A percentile compares a stretch with the other conserved stretches of the same genome.
Evolutionary conservation across 1,140 invertebrate genomes (phyloP).

Genomic region (Gyrodactylus salaris): DNA sequence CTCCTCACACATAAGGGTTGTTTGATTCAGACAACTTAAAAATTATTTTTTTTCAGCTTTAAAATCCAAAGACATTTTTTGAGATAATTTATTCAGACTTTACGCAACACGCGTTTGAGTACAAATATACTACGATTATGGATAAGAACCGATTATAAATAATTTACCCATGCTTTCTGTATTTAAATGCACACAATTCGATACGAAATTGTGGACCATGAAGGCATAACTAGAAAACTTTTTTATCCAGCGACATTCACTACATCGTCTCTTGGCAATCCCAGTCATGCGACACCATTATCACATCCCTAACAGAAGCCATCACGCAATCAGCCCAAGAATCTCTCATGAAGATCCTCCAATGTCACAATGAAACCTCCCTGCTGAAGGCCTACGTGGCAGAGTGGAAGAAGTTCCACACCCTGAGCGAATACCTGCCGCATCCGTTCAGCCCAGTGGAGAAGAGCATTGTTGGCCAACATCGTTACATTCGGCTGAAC

Average conservation of each 20-base stretch:
- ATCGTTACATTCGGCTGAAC: slow-evolving; percentile 19
- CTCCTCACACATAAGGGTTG: too few species aligned
- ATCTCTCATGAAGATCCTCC: slow-evolving; percentile 32
- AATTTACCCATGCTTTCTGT: too few species aligned
- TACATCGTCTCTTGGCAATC: background rate
- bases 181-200: too few species aligned
- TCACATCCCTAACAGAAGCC: background rate
- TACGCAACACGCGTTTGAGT: too few species aligned
- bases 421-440: slow-evolving; percentile 73
- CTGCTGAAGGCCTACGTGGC: slow-evolving; percentile 69
- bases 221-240: too few species aligned
- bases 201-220: too few species aligned
- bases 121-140: too few species aligned
- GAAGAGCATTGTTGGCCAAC: slow-evolving; percentile 33
- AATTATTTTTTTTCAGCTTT: too few species aligned
- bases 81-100: too few species aligned
- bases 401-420: slow-evolving; percentile 87
- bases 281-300: background rate
- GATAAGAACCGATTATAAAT: too few species aligned
- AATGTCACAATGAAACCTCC: slow-evolving; percentile 64
- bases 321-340: background rate
- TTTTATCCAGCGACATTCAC: slow-evolving; percentile 1
- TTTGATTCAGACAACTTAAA: too few species aligned
- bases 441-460: slow-evolving; percentile 73
- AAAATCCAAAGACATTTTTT: too few species aligned